phyloP scores from a whole-genome alignment of 2,888 invertebrate species.

The Dolichopus griseipennis region DNA sequence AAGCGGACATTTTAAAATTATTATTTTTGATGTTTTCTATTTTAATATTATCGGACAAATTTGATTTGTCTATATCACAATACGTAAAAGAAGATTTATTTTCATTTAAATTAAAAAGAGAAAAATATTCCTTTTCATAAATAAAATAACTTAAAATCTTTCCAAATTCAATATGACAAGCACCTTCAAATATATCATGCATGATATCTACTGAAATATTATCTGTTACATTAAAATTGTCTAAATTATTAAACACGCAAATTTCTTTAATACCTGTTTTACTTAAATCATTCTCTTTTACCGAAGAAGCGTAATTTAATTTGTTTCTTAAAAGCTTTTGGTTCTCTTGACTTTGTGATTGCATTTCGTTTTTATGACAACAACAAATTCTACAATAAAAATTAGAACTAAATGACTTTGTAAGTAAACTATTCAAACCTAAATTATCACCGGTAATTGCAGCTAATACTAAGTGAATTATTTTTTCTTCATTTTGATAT shows the following conservation, averaged over 20 bases:
- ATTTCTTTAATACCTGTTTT: constrained; percentile 8
- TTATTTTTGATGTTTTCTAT: neutral
- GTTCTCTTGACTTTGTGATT: neutral
- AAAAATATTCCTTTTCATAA: constrained; percentile 7
- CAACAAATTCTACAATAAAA: constrained; percentile 11
- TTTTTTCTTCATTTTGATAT: neutral
- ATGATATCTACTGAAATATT: constrained; percentile 12
- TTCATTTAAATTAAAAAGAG: constrained; percentile 2
- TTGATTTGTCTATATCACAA: neutral
- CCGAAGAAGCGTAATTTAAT: neutral
- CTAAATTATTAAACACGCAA: neutral
- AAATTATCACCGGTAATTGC: neutral
- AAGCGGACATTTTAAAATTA: constrained; percentile 11
- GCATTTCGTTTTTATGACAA: constrained; percentile 2
- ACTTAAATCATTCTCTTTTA: neutral
- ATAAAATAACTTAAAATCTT: constrained; percentile 10
- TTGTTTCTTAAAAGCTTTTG: neutral
- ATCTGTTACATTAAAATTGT: neutral
- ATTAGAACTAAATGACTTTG: constrained; percentile 8
- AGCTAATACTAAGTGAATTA: neutral
- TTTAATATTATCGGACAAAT: neutral
- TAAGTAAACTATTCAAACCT: neutral
- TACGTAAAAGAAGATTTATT: constrained; percentile 7
- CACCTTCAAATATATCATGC: constrained; percentile 14
- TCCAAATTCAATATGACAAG: constrained; percentile 8